Evolutionary conservation across 2,888 invertebrate species (phyloP).

Genomic region (Xestia xanthographa): DNA sequence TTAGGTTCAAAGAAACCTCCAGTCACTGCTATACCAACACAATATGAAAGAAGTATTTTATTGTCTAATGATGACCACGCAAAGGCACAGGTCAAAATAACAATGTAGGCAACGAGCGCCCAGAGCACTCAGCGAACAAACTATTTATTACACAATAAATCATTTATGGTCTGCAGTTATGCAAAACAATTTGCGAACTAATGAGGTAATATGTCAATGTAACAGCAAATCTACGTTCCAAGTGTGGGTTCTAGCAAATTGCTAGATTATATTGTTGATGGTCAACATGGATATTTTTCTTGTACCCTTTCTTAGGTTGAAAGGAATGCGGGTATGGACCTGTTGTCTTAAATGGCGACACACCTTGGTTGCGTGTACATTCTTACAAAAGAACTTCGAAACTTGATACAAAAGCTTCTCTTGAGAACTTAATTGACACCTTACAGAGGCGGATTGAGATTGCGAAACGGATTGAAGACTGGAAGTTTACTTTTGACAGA

Average conservation of each 20-base stretch:
- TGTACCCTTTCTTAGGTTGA: conserved; percentile 43
- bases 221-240: conserved; percentile 17
- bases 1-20: background rate
- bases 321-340: conserved; percentile 61
- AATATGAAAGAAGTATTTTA: conserved; percentile 14
- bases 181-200: conserved; percentile 60
- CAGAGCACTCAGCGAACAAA: conserved; percentile 32
- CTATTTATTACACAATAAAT: conserved; percentile 59
- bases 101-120: conserved; percentile 15
- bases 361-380: conserved; percentile 41
- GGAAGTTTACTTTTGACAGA: background rate
- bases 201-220: conserved; percentile 64
- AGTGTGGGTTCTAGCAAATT: conserved; percentile 64
- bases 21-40: background rate
- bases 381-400: conserved; percentile 26
- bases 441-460: background rate
- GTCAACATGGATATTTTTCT: conserved; percentile 57
- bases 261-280: conserved; percentile 37
- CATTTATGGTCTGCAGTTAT: conserved; percentile 47
- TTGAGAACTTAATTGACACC: conserved; percentile 14
- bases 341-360: conserved; percentile 54
- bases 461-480: background rate
- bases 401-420: conserved; percentile 21
- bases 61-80: conserved; percentile 33
- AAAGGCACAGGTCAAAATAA: conserved; percentile 22